phyloP scores from a whole-genome alignment of 2,888 invertebrate species.

The Adineta ricciae region DNA sequence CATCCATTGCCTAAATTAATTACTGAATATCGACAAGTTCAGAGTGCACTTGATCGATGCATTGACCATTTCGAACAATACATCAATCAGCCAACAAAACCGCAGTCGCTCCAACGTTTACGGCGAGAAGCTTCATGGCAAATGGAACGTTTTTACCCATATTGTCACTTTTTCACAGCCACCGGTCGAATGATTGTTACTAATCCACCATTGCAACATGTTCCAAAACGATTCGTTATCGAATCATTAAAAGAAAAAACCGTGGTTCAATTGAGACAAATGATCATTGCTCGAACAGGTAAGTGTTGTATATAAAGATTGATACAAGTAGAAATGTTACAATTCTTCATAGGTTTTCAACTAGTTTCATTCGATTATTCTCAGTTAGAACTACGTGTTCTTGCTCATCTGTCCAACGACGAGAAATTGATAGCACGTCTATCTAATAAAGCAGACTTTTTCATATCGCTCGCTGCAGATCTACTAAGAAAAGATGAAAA shows the following conservation, averaged over 20 bases:
- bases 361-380: slow-evolving; percentile 87
- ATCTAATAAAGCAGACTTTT: slow-evolving; percentile 61
- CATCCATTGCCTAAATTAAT: slow-evolving; percentile 10
- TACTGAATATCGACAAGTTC: background rate
- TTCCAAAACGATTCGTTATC: slow-evolving; percentile 72
- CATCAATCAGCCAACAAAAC: background rate
- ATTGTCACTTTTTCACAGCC: slow-evolving; percentile 48
- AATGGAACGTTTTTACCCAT: slow-evolving; percentile 37
- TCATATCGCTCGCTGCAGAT: slow-evolving; percentile 70
- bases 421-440: slow-evolving; percentile 55
- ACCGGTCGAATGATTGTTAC: slow-evolving; percentile 74
- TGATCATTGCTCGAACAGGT: background rate
- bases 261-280: background rate
- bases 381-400: slow-evolving; percentile 81
- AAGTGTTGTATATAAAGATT: no score
- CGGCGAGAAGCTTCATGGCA: background rate
- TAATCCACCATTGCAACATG: slow-evolving; percentile 82
- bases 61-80: background rate
- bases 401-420: slow-evolving; percentile 80
- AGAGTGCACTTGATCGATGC: slow-evolving; percentile 16
- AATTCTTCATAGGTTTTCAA: slow-evolving; percentile 49
- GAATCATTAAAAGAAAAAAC: slow-evolving; percentile 37
- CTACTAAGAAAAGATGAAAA: slow-evolving; percentile 63
- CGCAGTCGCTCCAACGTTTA: background rate
- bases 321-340: background rate